Base-by-base conservation (phyloP, 2,113 vertebrate species). In the Ailurus styani region DNA sequence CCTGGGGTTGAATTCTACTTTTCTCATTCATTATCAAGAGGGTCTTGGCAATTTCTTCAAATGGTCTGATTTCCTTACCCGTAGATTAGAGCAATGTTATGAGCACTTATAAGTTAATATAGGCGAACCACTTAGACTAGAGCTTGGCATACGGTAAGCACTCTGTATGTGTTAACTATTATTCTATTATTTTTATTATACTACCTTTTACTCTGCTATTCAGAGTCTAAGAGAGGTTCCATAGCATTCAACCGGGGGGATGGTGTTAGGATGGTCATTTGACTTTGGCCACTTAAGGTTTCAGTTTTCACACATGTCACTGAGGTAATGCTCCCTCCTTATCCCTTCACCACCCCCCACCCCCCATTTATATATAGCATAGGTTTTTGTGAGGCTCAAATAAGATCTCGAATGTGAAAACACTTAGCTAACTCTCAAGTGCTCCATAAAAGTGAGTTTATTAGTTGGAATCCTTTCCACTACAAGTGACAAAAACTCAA, bases 381-480 rank as follows among this genome's bases (percentile, higher is more conserved):
- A 31, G 45, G 45, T 37, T 89, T 91, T 84, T 54, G 57, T 87
- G 77, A 84, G 57, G 42, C 29, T 18, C 27, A 86, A 78, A 60
- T 72, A 96, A 78, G 72, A 95, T 88, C 42, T 73, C 75, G 66
- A 95, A 83, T 95, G 60, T 93, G 50, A 95, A 97, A 97, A 91
- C 31, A 72, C 60, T 95, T 95, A 85, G 45, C 62, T n/a, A 82
- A 93, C 66, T 96, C 87, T 94, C 87, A 87, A 87, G 79, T 96
- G 96, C 40, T 93, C 83, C 64, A 87, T 93, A 95, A 96, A 96
- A 75, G 34, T 68, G 42, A 95, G 54, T 96, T 97, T 97, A 97
- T 95, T 97, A 93, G 55, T 75, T 96, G 89, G 70, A 98, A 62
- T 27, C 85, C 60, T 90, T 96, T 97, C 72, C 31, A 78, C 31